Evolutionary conservation across 2,888 invertebrate genomes (phyloP).

Genomic region (Heliconius erato): DNA sequence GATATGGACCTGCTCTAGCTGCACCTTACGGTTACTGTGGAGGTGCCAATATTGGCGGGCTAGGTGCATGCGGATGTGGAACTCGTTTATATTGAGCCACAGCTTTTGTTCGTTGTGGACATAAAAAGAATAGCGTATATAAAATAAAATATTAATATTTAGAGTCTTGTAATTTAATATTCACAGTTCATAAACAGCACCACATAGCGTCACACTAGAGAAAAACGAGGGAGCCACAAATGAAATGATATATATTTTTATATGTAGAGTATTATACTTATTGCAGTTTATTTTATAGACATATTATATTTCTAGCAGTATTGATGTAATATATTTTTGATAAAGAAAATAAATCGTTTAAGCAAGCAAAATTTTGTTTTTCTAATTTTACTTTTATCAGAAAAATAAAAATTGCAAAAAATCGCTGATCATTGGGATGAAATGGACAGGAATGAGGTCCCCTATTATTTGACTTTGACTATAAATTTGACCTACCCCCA

Average conservation of each 20-base stretch:
- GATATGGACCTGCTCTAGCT: conserved; percentile 20
- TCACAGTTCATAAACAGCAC: background rate
- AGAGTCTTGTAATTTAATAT: background rate
- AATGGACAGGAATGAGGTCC: too few relatives aligned
- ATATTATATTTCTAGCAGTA: background rate
- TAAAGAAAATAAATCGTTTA: background rate
- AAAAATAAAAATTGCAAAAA: background rate
- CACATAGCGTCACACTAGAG: too few relatives aligned
- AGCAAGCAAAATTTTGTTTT: background rate
- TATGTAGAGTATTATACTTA: too few relatives aligned
- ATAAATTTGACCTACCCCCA: too few relatives aligned
- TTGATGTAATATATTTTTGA: background rate
- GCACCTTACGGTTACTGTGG: conserved; percentile 8
- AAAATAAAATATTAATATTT: background rate
- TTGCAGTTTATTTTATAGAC: background rate
- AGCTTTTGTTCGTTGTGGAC: background rate
- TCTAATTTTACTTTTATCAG: background rate
- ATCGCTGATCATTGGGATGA: too few relatives aligned
- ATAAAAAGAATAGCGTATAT: background rate
- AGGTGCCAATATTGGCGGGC: background rate
- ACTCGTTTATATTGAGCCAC: background rate
- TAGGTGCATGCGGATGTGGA: background rate
- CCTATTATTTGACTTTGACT: too few relatives aligned
- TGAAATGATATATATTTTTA: background rate
- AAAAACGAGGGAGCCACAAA: background rate